Base-by-base conservation (phyloP, 2,113 vertebrate genomes). In the Procapra przewalskii region DNA sequence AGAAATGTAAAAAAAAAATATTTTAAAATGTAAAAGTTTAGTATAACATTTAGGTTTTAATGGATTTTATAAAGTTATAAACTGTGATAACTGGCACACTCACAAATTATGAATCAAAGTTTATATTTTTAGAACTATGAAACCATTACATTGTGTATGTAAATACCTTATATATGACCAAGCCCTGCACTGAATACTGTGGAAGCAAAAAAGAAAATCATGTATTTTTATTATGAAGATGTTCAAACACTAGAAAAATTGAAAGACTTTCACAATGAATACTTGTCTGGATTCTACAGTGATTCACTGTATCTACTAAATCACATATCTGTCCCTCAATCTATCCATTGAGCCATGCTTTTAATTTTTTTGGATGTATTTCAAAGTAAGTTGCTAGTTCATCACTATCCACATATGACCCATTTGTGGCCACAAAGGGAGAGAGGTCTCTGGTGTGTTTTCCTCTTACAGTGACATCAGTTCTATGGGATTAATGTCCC, bases 151-250 rank as follows among this genome's bases (percentile, higher is more conserved):
- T 81, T 94, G 95, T 91, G 8, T 62, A 19, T 91, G 2, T 94
- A 94, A 83, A 36, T 87, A 75, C 12, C 8, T 9, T 80, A 80
- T 95, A 43, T 80, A 17, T 96, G 55, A 85, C 94, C 94, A 92
- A 97, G 85, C 43, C 33, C 23, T 62, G 21, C 36, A 52, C 27
- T 90, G 40, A 97, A 54, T 92, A 82, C 8, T 21, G 14, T 90
- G 10, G 19, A 82, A 59, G 67, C 91, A 29, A 88, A 96, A 95
- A 1, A 62, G n/a, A 11, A 96, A 57, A 57, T 85, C 25, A 11
- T 83, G 67, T n/a, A 48, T 14, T 97, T 88, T 90, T 91, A 9
- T 94, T 83, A n/a, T 75, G 55, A 93, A 97, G 67, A 94, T 96
- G 17, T 80, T 88, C 17, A 88, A 84, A 92, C 45, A 54, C 12